Conservation (phyloP, 2,888 invertebrate species). For the Eledona agricola region DNA sequence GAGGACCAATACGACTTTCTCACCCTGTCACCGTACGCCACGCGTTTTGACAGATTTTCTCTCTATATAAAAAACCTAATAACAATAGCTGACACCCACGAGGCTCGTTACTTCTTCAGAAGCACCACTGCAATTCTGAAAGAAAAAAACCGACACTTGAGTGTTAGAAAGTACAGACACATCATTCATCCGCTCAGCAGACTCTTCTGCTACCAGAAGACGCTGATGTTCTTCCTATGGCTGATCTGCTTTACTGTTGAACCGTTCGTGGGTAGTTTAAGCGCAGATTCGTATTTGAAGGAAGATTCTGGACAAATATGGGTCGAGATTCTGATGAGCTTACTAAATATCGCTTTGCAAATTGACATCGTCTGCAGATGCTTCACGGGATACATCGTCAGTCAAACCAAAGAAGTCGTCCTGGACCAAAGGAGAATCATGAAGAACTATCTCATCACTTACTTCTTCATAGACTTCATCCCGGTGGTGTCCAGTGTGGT, state of each 20-base stretch:
- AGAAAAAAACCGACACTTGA: conserved; percentile 1
- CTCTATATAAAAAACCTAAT: not conserved
- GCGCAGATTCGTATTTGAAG: not conserved
- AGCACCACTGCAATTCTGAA: not conserved
- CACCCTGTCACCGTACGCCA: not conserved
- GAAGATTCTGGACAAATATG: not conserved
- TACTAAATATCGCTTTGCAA: conserved; percentile 4
- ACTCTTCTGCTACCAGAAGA: not conserved
- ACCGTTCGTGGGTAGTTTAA: not conserved
- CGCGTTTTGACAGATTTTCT: not conserved
- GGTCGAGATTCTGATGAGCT: not conserved
- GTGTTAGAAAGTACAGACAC: not conserved
- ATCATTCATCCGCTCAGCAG: conserved; percentile 7
- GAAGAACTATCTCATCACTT: conserved; percentile 34
- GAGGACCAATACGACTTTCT: not conserved
- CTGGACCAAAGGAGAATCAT: conserved; percentile 38
- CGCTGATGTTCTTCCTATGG: conserved; percentile 11
- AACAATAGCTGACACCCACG: not conserved
- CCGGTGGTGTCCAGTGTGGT: not conserved
- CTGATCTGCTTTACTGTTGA: not conserved
- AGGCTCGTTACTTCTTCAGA: not conserved
- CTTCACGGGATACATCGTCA: conserved; percentile 52
- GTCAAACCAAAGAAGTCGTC: conserved; percentile 41
- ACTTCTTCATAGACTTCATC: conserved; percentile 38
- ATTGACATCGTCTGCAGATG: conserved; percentile 55